Evolutionary conservation across 1,140 invertebrate genomes (phyloP), one percentile per base, ranked within the genome.

Genomic region (Drosophila yakuba): DNA sequence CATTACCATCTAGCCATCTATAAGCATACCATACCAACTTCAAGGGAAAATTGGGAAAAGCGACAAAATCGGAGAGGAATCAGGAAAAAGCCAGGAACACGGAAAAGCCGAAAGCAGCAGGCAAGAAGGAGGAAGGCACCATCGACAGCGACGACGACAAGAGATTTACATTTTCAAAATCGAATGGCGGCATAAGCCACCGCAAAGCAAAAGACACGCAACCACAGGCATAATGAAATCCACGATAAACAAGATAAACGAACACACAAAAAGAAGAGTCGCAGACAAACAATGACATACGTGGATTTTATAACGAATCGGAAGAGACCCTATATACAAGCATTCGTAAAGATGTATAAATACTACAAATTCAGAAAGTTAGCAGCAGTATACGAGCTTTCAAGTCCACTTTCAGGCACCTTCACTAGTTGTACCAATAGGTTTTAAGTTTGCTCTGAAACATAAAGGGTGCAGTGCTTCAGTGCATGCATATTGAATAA

Each of bases 141-240:
- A 43, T 12, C 59, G 59, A 51, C 50, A 44, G 51, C 48, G 43
- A 54, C 71, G 43, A 57, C 71, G 63, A 86, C 83, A 83, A 86
- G 83, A 86, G 83, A 86, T 86, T 86, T 86, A 86, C 84, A 86
- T 86, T 86, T 86, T 86, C 75, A 86, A 86, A 86, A 86, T 86
- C 83, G 83, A 86, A 88, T 79, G 83, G 83, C 83, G 83, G 85
- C 84, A 86, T 88, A 86, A 86, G 83, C 83, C 83, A 88, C 83
- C 83, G 83, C 83, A 82, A 77, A 83, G 83, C 83, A 86, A 88
- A 88, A 88, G 83, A 86, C 82, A 82, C 68, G 82, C 82, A 86
- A 78, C 61, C 82, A 71, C 64, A 74, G 78, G 82, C 83, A 88
- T 88, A 86, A 86, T 86, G 79, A 86, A 86, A 86, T 86, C 83